Evolutionary conservation across 1,140 invertebrate species (phyloP).

Genomic region (Parapsyche elsis): DNA sequence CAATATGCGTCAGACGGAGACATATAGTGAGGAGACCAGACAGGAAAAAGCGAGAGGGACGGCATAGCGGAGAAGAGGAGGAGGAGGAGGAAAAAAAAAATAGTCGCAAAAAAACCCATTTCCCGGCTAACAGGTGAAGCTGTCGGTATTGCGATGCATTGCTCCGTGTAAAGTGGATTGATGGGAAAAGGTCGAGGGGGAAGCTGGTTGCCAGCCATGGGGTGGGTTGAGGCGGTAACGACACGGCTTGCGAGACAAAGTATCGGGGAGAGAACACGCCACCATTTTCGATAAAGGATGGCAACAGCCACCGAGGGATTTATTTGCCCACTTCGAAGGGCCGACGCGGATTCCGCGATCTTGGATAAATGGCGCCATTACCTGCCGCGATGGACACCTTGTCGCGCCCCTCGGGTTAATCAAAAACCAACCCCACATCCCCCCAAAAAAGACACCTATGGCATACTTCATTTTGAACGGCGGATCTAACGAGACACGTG

Average conservation of each 20-base stretch:
- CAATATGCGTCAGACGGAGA: slow-evolving; percentile 4
- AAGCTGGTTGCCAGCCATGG: background rate
- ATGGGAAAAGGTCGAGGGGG: slow-evolving; percentile 36
- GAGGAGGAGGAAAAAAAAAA: background rate
- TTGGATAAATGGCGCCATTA: slow-evolving; percentile 12
- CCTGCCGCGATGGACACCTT: background rate
- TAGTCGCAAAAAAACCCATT: slow-evolving; percentile 41
- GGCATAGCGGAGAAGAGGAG: background rate
- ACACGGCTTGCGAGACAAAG: slow-evolving; percentile 40
- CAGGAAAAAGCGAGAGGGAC: slow-evolving; percentile 12
- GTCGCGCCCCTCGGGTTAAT: background rate
- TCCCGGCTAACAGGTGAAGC: slow-evolving; percentile 50
- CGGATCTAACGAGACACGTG: too few relatives aligned
- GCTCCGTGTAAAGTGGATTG: slow-evolving; percentile 54
- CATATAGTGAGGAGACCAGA: background rate
- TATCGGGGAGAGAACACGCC: slow-evolving; percentile 35
- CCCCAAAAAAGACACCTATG: too few relatives aligned
- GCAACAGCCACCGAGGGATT: slow-evolving; percentile 37
- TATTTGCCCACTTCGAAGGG: slow-evolving; percentile 31
- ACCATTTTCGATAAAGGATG: slow-evolving; percentile 46
- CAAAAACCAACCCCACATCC: too few relatives aligned
- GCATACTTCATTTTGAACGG: too few relatives aligned
- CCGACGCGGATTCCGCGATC: slow-evolving; percentile 14
- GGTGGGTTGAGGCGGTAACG: slow-evolving; percentile 18
- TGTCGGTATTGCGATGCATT: slow-evolving; percentile 50